These are phyloP conservation scores for Portevinia maculata DNA, from an alignment of 2,888 invertebrate genomes.

Conservation along the genomic window DNA sequence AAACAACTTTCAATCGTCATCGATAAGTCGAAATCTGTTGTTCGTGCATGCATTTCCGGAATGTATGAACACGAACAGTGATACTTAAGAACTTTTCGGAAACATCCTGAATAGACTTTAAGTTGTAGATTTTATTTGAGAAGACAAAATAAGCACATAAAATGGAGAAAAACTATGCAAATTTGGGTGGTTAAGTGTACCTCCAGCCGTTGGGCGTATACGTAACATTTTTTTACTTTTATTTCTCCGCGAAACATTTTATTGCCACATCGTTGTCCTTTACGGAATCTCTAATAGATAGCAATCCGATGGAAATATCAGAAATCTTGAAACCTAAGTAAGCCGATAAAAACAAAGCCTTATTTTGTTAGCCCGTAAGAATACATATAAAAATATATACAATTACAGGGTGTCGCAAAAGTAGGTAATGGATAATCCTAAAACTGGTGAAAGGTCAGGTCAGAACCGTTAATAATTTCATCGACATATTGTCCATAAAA, in stretches of 20 bases:
- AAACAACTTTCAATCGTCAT: conserved; percentile 6
- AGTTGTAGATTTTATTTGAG: conserved; percentile 7
- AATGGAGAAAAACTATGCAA: background rate
- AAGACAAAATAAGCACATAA: background rate
- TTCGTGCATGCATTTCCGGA: background rate
- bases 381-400: too few species aligned
- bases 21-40: conserved; percentile 26
- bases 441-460: too few species aligned
- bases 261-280: too few species aligned
- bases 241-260: background rate
- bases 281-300: too few species aligned
- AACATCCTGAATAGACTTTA: background rate
- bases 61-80: background rate
- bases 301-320: too few species aligned
- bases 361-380: too few species aligned
- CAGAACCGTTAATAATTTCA: too few species aligned
- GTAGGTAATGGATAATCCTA: too few species aligned
- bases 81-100: background rate
- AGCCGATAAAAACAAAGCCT: too few species aligned
- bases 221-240: background rate
- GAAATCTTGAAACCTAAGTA: too few species aligned
- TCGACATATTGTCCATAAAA: too few species aligned
- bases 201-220: background rate
- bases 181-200: background rate
- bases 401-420: too few species aligned